Evolutionary conservation across 2,888 invertebrate genomes (phyloP).

Genomic region (Mythimna impura): DNA sequence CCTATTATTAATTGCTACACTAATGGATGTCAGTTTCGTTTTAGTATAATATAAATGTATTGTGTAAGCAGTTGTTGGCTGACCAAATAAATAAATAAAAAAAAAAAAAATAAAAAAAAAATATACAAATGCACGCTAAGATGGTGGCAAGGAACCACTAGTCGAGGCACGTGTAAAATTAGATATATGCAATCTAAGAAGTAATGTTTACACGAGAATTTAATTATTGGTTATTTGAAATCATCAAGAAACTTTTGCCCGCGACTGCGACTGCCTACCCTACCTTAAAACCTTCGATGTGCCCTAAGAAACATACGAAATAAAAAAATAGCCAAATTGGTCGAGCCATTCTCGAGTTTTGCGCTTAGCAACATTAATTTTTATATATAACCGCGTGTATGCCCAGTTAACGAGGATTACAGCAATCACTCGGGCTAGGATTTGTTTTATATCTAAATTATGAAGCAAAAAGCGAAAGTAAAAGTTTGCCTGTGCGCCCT

Average conservation of each 20-base stretch:
- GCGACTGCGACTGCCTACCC: no score
- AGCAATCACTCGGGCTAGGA: neutral
- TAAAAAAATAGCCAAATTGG: no score
- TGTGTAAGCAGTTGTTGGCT: no score
- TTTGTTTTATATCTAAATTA: neutral
- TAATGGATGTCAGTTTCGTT: no score
- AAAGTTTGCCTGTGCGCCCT: neutral
- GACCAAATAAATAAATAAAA: no score
- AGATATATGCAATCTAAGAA: constrained; percentile 50
- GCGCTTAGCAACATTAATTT: no score
- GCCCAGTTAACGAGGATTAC: neutral
- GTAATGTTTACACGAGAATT: constrained; percentile 46
- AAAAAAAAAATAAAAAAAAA: no score
- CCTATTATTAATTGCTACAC: no score
- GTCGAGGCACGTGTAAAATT: constrained; percentile 52
- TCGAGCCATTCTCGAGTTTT: no score
- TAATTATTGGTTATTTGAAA: constrained; percentile 16
- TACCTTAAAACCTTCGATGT: no score
- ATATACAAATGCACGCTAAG: constrained; percentile 21
- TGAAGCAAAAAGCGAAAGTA: neutral
- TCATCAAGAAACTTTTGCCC: neutral
- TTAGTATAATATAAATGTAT: no score
- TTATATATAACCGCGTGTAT: neutral
- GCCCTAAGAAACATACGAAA: no score
- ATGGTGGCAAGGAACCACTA: neutral